Evolutionary conservation across 2,888 invertebrate species (phyloP), one percentile per base, ranked within the genome.

Genomic region (Dicycla oo): DNA sequence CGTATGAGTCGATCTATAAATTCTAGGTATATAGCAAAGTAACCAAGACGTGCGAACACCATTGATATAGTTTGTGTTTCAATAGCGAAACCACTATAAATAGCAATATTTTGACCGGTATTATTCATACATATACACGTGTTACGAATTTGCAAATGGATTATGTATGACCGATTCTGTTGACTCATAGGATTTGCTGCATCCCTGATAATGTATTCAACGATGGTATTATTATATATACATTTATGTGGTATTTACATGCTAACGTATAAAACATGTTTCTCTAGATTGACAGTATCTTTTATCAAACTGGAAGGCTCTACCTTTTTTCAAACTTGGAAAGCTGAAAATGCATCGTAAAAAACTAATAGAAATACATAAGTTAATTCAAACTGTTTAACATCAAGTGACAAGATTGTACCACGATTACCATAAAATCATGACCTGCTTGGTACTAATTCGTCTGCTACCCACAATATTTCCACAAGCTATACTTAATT

Each of bases 101-200:
- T 68, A 63, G 47, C 18, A 60, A 47, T 67, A 60, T 38, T 64
- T 67, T 56, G 62, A 57, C 49, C 56, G 40, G 60, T 73, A 61
- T 67, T 73, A 66, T 73, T 78, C 56, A 69, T 60, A 47, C 49
- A 65, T 8, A 30, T 45, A 47, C 53, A 45, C 53, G 66, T 73
- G 80, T 45, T 47, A 64, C 26, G 80, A 65, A 80, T 82, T 69
- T 38, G 43, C 51, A 20, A 73, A 67, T 45, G n/a, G 23, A 47
- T 40, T 53, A 58, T 69, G 20, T 53, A 58, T 73, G 20, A 54
- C 53, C 18, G 43, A 71, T 73, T 53, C 38, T 56, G 45, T 65
- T 77, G 72, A 80, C 57, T 77, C 79, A 76, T 66, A 47, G 13
- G 57, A 49, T 57, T 43, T 56, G 45, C 23, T 63, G 63, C 56